Conservation (phyloP, 2,888 invertebrate genomes). For the Drosophila pseudotakahashii region DNA sequence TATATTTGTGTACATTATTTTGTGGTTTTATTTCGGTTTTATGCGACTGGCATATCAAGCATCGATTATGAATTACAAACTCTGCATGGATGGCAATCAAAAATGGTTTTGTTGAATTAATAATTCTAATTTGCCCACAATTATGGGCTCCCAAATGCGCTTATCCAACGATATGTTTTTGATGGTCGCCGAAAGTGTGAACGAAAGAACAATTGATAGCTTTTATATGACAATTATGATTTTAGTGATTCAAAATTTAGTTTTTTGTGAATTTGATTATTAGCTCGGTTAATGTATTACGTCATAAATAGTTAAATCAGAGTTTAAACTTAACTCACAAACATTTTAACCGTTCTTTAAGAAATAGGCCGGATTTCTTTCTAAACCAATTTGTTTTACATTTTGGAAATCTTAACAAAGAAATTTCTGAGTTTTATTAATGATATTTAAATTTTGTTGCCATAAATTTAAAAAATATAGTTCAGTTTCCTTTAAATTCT, state of each 20-base stretch:
- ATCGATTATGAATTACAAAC: constrained; percentile 32
- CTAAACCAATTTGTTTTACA: too few species aligned
- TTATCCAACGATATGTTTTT: constrained; percentile 16
- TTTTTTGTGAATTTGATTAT: background rate
- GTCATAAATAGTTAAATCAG: background rate
- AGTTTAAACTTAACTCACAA: too few species aligned
- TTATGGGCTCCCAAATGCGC: constrained; percentile 43
- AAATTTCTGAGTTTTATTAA: too few species aligned
- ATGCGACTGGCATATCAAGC: constrained; percentile 51
- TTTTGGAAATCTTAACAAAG: too few species aligned
- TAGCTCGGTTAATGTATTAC: background rate
- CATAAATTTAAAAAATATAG: too few species aligned
- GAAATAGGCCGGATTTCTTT: too few species aligned
- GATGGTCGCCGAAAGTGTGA: constrained; percentile 47
- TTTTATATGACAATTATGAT: constrained; percentile 4
- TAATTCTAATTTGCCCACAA: constrained; percentile 57
- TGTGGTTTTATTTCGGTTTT: constrained; percentile 59
- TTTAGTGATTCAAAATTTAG: background rate
- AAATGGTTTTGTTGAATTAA: constrained; percentile 40
- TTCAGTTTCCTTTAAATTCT: background rate
- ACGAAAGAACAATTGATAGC: constrained; percentile 25
- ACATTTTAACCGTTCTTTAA: too few species aligned
- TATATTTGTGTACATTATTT: constrained; percentile 44
- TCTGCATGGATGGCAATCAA: constrained; percentile 28
- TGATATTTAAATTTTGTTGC: too few species aligned